Percentiles rank a stretch among this genome's conserved stretches.
Conservation (phyloP, 2,113 vertebrate species). For the Symphodus melops region DNA sequence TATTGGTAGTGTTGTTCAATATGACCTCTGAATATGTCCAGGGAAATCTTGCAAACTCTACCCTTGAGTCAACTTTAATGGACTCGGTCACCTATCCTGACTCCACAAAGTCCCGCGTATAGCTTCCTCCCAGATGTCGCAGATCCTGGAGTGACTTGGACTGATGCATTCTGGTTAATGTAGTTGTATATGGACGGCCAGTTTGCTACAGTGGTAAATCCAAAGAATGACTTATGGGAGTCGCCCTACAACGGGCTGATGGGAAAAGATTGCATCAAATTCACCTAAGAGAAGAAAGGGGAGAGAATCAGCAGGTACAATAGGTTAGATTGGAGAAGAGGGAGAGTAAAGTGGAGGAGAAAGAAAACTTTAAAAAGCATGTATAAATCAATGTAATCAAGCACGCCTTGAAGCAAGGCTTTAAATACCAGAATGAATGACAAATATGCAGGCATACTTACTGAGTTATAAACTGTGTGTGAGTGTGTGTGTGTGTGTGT, state of each 20-base stretch:
- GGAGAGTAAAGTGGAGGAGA: not conserved
- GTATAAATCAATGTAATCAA: constrained; percentile 57
- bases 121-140: constrained; percentile 9
- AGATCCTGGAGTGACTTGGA: constrained; percentile 37
- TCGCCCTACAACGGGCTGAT: constrained; percentile 76
- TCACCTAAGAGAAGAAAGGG: constrained; percentile 37
- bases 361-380: constrained; percentile 30
- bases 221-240: constrained; percentile 51
- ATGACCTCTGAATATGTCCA: constrained; percentile 16
- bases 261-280: constrained; percentile 46
- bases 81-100: not conserved
- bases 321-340: not conserved
- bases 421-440: constrained; percentile 56
- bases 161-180: constrained; percentile 45
- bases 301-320: not conserved
- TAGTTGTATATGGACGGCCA: constrained; percentile 29
- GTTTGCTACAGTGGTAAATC: constrained; percentile 40
- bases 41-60: constrained; percentile 5
- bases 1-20: constrained; percentile 55
- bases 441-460: constrained; percentile 38
- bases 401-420: constrained; percentile 28
- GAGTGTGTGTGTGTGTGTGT: constrained; percentile 19
- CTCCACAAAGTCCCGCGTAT: not conserved
- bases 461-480: constrained; percentile 57
- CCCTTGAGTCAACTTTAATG: constrained; percentile 14